Evolutionary conservation across 2,113 vertebrate genomes (phyloP), one percentile per base, ranked within the genome.

Genomic region (Ophiodon elongatus): DNA sequence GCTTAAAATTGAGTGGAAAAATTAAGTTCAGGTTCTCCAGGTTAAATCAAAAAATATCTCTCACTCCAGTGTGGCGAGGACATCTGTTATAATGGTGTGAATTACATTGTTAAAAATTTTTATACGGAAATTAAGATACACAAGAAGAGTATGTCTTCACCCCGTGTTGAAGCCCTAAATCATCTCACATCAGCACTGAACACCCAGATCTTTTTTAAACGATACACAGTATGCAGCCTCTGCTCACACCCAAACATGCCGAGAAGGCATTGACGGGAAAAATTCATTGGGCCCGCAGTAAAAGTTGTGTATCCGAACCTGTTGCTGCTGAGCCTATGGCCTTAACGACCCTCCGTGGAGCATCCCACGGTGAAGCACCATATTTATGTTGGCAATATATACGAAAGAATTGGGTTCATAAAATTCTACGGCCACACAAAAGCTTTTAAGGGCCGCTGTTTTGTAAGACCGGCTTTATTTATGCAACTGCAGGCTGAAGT

Each of bases 311-410:
- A 96, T 97, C 95, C 94, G 94, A 98, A 97, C 96, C 96, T 96
- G 96, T 96, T 96, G 96, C 96, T 95, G 95, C 95, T 93, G 94
- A 91, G 95, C 91, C 94, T 52, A 33, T 21, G 95, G 93, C 76
- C 96, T 97, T 97, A 98, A 99, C 93, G 94, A 94, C 94, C 95
- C 97, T 96, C 97, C 73, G 91, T 80, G 95, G 97, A 97, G 95
- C 94, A 93, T 96, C 96, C 97, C 95, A 93, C 92, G 89, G 97
- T 93, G 97, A 94, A 94, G 95, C 84, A 6, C 94, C 96, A 95
- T 99, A 98, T 99, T 99, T 98, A 98, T 97, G 97, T 96, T 97
- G 96, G 97, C 97, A 97, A 98, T 98, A 98, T 98, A 97, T 97
- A 96, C 94, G 84, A 97, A 96, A 97, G 97, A 97, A 98, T 98